A percentile compares a stretch with the other conserved stretches of the same genome.
These are phyloP conservation scores for Cisticola juncidis DNA, from an alignment of 2,113 vertebrate genomes.

Conservation along the genomic window DNA sequence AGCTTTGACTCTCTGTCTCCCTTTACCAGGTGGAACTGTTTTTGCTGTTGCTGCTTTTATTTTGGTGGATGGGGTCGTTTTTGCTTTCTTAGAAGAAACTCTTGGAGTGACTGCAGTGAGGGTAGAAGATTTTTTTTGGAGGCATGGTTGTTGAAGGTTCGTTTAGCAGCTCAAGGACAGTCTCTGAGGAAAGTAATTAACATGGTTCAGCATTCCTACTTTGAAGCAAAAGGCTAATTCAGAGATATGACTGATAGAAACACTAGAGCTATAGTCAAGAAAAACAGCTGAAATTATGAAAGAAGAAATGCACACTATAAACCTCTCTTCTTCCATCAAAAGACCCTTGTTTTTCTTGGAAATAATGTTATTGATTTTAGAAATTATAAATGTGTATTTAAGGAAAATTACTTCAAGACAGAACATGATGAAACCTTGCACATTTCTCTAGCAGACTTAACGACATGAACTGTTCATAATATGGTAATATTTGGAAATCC, in stretches of 20 bases:
- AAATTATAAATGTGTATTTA: neutral
- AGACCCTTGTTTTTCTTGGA: neutral
- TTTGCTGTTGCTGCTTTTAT: neutral
- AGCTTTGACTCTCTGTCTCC: neutral
- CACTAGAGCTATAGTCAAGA: neutral
- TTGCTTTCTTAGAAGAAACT: neutral
- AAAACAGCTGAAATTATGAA: neutral
- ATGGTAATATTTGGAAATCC: neutral
- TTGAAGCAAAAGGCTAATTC: neutral
- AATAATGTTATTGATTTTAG: neutral
- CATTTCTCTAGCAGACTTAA: neutral
- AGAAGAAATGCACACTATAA: neutral
- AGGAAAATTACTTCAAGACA: neutral
- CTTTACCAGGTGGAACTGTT: neutral
- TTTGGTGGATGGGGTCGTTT: neutral
- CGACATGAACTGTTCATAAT: neutral
- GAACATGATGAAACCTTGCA: neutral
- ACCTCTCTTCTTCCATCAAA: neutral
- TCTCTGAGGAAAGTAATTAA: slow-evolving; percentile 60
- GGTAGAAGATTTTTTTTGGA: neutral
- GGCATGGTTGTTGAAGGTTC: neutral
- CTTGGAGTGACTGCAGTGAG: neutral
- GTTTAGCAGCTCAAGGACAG: slow-evolving; percentile 59
- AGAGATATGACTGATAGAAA: neutral
- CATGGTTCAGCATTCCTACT: neutral